phyloP scores from a whole-genome alignment of 1,140 invertebrate species.

The Eumeta japonica region DNA sequence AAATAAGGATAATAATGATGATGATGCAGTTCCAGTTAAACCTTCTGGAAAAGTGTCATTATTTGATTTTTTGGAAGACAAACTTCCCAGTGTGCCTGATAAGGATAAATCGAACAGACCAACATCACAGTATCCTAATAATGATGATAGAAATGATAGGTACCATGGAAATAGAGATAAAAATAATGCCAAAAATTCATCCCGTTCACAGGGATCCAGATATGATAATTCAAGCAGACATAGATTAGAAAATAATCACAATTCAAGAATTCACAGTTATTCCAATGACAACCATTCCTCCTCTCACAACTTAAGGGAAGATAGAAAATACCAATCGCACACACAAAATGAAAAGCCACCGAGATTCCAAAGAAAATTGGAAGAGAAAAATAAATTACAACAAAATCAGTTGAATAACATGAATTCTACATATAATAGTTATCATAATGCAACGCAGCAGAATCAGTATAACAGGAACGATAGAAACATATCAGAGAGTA shows the following conservation, averaged over 20 bases:
- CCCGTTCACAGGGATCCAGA: constrained; percentile 29
- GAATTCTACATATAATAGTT: not conserved
- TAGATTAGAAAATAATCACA: constrained; percentile 27
- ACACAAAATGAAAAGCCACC: constrained; percentile 50
- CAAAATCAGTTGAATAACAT: not conserved
- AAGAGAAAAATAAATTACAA: constrained; percentile 44
- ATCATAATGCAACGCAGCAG: not conserved
- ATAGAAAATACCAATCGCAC: constrained; percentile 37
- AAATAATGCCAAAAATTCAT: constrained; percentile 32
- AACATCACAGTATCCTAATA: constrained; percentile 21
- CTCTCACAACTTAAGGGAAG: constrained; percentile 31
- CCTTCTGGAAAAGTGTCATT: constrained; percentile 81
- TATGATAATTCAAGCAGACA: constrained; percentile 36
- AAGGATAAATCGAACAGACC: constrained; percentile 36
- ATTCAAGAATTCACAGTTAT: constrained; percentile 28
- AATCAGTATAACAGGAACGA: not conserved
- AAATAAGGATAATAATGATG: constrained; percentile 57
- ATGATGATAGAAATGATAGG: constrained; percentile 35
- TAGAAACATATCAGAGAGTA: not conserved
- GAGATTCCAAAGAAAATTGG: constrained; percentile 52
- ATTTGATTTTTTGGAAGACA: constrained; percentile 85
- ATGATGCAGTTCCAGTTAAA: constrained; percentile 64
- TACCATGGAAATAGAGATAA: constrained; percentile 16
- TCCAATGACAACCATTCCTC: constrained; percentile 2
- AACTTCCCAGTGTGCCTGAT: constrained; percentile 65